A percentile compares a stretch with the other conserved stretches of the same genome.
Evolutionary conservation across 2,888 invertebrate genomes (phyloP).

Genomic region (Patella pellucida): DNA sequence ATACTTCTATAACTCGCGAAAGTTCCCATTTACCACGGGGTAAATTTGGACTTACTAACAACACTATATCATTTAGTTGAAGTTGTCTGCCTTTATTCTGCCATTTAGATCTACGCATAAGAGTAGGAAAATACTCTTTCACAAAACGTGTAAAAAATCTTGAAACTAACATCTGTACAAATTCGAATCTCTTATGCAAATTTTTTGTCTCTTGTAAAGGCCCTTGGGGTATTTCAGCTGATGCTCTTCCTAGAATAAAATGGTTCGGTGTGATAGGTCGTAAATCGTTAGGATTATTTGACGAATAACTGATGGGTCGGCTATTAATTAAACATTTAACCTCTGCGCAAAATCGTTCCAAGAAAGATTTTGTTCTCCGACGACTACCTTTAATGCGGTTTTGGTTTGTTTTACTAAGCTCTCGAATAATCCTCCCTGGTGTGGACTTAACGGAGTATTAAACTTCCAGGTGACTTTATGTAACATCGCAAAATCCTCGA

Average conservation of each 20-base stretch:
- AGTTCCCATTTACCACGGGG: slow-evolving; percentile 20
- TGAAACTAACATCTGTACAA: slow-evolving; percentile 21
- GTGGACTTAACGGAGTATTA: slow-evolving; percentile 17
- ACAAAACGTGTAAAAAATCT: slow-evolving; percentile 18
- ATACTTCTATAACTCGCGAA: slow-evolving; percentile 17
- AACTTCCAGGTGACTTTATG: slow-evolving; percentile 23
- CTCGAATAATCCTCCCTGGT: slow-evolving; percentile 28
- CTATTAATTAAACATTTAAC: slow-evolving; percentile 24
- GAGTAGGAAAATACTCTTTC: slow-evolving; percentile 24
- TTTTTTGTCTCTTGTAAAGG: slow-evolving; percentile 13
- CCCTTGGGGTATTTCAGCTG: slow-evolving; percentile 20
- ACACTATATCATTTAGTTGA: slow-evolving; percentile 21
- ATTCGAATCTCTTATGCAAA: slow-evolving; percentile 21
- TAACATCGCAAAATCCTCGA: slow-evolving; percentile 14
- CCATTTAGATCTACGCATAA: slow-evolving; percentile 23
- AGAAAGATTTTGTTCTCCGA: slow-evolving; percentile 20
- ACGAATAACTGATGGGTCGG: slow-evolving; percentile 19
- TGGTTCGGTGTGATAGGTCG: slow-evolving; percentile 26
- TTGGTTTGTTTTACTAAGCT: slow-evolving; percentile 22
- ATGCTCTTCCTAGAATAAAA: slow-evolving; percentile 23
- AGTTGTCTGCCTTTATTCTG: slow-evolving; percentile 14
- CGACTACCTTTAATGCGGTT: slow-evolving; percentile 6
- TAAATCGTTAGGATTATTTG: slow-evolving; percentile 22
- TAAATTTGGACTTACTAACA: not conserved
- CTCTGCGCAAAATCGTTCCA: slow-evolving; percentile 25